Conservation (phyloP, 2,113 vertebrate genomes). For the Takifugu bimaculatus region DNA sequence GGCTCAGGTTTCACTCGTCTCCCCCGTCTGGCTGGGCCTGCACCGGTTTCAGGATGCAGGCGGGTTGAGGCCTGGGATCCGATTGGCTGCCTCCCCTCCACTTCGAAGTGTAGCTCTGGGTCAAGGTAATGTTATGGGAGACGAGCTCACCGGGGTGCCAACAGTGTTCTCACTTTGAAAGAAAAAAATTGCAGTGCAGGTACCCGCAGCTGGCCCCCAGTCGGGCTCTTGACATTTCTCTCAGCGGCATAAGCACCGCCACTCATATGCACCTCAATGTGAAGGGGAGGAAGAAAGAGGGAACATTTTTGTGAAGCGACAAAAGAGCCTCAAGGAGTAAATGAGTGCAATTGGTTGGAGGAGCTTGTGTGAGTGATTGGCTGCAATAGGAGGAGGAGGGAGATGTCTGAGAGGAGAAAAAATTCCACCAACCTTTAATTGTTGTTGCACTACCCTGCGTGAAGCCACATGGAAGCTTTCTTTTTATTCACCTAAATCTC, state of each 20-base stretch:
- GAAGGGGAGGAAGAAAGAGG: slow-evolving; percentile 13
- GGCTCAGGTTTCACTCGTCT: slow-evolving; percentile 71
- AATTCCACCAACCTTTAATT: no score
- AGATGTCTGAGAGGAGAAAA: no score
- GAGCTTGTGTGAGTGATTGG: slow-evolving; percentile 19
- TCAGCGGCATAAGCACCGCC: slow-evolving; percentile 47
- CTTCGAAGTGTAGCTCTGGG: slow-evolving; percentile 37
- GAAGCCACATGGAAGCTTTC: no score
- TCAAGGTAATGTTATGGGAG: slow-evolving; percentile 51
- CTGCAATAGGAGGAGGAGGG: no score
- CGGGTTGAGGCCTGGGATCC: slow-evolving; percentile 35
- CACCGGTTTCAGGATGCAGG: slow-evolving; percentile 58
- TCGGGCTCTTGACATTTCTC: slow-evolving; percentile 37
- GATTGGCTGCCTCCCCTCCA: slow-evolving; percentile 27
- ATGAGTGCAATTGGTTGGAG: slow-evolving; percentile 45
- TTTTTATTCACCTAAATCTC: no score
- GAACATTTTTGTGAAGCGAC: slow-evolving; percentile 22
- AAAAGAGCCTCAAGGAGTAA: slow-evolving; percentile 35
- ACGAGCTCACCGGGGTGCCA: slow-evolving; percentile 9
- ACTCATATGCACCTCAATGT: slow-evolving; percentile 30
- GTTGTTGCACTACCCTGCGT: no score
- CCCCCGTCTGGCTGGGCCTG: slow-evolving; percentile 58
- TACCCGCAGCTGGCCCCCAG: slow-evolving; percentile 32
- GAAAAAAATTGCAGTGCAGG: background rate
- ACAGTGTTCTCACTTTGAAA: no score